Evolutionary conservation across 2,888 invertebrate genomes (phyloP), one percentile per base, ranked within the genome.

Genomic region (Tortricodes alternella): DNA sequence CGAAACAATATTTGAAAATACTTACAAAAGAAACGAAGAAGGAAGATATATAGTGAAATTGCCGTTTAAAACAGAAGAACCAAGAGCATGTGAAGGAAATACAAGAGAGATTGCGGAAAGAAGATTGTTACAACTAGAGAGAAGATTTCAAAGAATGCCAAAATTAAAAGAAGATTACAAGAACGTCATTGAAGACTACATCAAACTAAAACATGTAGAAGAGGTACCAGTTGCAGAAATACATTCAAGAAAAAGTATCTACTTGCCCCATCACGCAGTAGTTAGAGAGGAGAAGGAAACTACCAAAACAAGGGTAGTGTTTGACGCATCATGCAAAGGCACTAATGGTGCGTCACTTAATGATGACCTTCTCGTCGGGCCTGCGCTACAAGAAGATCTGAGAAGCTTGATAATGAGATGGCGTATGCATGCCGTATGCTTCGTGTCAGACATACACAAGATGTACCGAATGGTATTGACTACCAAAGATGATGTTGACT

Each of bases 391-490:
- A 58, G 55, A 62, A 21, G 66, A 69, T 48, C 32, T 72, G n/a
- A 60, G 68, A 39, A 49, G 58, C 13, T 51, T 73, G 0, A 29
- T 73, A 13, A 62, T 69, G 51, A 46, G 68, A 52, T 73, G 66
- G 62, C 41, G 69, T 21, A 60, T 49, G 11, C 51, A 70, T 16
- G 44, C 29, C 1, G 32, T 72, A 2, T 67, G 63, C 16, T 64
- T 69, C 19, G 64, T 64, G 0, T 52, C 63, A 7, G 70, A 70
- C 27, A 63, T 71, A 3, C 13, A 53, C 35, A 67, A 71, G 53
- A 74, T 76, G 72, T 76, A 71, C 23, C 41, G 71, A 23, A 59
- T 62, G 60, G 60, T 73, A 19, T 46, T 58, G 11, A 49, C 72
- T 3, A 6, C 37, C 13, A 46, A 60, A 3, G 58, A 64, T 38